Base-by-base conservation (phyloP, 2,888 invertebrate species). In the Mesodorylaimus sp. region DNA sequence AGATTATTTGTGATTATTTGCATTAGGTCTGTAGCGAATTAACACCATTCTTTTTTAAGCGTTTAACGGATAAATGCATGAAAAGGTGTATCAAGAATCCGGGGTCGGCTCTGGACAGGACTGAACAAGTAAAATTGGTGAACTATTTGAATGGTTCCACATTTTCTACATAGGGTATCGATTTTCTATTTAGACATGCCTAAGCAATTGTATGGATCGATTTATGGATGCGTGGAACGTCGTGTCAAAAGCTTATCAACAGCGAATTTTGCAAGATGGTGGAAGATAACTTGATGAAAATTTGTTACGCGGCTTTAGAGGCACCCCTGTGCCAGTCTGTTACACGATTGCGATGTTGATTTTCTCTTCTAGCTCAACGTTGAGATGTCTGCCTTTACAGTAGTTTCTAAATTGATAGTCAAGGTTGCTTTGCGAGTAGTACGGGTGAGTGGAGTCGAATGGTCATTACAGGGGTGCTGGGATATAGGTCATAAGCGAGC, bases 131-230 rank as follows among this genome's bases (percentile, higher is more conserved):
- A 56, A 53, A 47, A 16, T 48, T 21, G 16, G 16, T 27, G 13
- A 50, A 32, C 24, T 37, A 13, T 23, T 24, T 37, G n/a, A 48
- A 25, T 2, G 7, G 24, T 47, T 48, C n/a, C 37, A 29, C 36
- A 27, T 32, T 25, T 36, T 10, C 24, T 21, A 27, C 10, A 28
- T 43, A 42, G 32, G 7, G 7, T 32, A 32, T 38, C 24, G 43
- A 27, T 54, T 51, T 55, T 51, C 55, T 54, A 75, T 74, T 46
- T 79, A 91, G 79, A 89, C 87, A 79, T 93, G 91, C 67, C 77
- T 93, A 59, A 84, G 87, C 0, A 88, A 89, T 84, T 93, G 93
- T 68, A 89, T 91, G 89, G 93, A 93, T 69, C 76, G 93, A 63
- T 95, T 86, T 74, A 85, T 91, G 83, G 93, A 95, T 64, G 79